phyloP scores from a whole-genome alignment of 2,888 invertebrate species.

The Serripes groenlandicus region DNA sequence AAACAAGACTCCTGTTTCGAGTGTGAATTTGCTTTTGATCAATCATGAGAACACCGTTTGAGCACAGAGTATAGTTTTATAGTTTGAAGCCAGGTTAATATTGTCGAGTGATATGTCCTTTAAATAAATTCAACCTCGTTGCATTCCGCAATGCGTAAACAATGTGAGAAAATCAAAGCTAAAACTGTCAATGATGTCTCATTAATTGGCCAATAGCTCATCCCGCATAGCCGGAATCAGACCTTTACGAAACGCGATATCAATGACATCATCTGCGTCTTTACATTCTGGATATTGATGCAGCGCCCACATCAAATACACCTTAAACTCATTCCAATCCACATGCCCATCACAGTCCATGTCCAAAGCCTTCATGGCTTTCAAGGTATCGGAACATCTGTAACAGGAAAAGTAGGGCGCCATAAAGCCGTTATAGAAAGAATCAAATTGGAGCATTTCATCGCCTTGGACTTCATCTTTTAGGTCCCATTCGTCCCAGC shows the following conservation, averaged over 20 bases:
- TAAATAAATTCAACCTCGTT: no score
- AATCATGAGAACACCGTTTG: no score
- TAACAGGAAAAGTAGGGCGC: slow-evolving; percentile 46
- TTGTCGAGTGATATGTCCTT: no score
- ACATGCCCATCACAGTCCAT: slow-evolving; percentile 34
- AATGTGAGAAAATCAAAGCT: no score
- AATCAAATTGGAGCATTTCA: slow-evolving; percentile 40
- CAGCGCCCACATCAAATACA: slow-evolving; percentile 47
- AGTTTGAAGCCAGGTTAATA: no score
- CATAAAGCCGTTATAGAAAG: slow-evolving; percentile 46
- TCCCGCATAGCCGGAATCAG: slow-evolving; percentile 49
- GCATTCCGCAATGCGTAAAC: no score
- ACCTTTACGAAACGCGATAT: slow-evolving; percentile 38
- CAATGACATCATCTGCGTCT: slow-evolving; percentile 25
- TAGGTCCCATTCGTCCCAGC: slow-evolving; percentile 40
- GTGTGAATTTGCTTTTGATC: no score
- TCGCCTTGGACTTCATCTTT: slow-evolving; percentile 33
- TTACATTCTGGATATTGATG: slow-evolving; percentile 36
- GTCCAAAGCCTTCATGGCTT: slow-evolving; percentile 33
- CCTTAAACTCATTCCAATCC: slow-evolving; percentile 42
- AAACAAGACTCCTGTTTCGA: no score
- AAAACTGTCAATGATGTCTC: no score
- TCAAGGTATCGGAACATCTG: slow-evolving; percentile 30
- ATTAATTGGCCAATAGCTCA: no score
- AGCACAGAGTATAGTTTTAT: no score